Conservation (phyloP, 2,797 vertebrate genomes). For the Sebastes glaucus region DNA sequence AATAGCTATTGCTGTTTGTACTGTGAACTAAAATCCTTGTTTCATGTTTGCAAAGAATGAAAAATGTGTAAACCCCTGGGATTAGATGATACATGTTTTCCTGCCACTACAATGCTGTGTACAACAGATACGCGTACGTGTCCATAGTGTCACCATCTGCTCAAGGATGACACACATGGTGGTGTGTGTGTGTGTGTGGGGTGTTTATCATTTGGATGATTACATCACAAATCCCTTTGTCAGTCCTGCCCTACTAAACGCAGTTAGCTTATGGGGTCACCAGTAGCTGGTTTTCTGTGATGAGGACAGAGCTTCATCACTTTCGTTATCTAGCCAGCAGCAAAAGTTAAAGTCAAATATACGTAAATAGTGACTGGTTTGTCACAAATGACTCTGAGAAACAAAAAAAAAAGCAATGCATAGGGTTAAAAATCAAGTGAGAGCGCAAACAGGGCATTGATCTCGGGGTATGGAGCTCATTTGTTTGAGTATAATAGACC, state of each 20-base stretch:
- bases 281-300: neutral
- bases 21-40: neutral
- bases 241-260: constrained; percentile 20
- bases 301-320: neutral
- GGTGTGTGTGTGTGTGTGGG: neutral
- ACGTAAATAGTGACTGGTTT: neutral
- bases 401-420: neutral
- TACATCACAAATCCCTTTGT: constrained; percentile 49
- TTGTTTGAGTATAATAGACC: neutral
- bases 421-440: neutral
- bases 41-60: neutral
- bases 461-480: neutral
- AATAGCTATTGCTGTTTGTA: constrained; percentile 11
- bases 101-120: neutral
- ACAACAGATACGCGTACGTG: neutral
- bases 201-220: constrained; percentile 29
- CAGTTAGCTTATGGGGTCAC: neutral
- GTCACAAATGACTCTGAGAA: neutral
- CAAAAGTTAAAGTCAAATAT: neutral
- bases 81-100: neutral
- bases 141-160: constrained; percentile 3
- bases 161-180: neutral
- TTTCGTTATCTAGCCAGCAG: neutral
- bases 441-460: neutral
- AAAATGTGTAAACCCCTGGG: neutral